Conservation (phyloP, 2,113 vertebrate genomes). For the Pseudorasbora parva region DNA sequence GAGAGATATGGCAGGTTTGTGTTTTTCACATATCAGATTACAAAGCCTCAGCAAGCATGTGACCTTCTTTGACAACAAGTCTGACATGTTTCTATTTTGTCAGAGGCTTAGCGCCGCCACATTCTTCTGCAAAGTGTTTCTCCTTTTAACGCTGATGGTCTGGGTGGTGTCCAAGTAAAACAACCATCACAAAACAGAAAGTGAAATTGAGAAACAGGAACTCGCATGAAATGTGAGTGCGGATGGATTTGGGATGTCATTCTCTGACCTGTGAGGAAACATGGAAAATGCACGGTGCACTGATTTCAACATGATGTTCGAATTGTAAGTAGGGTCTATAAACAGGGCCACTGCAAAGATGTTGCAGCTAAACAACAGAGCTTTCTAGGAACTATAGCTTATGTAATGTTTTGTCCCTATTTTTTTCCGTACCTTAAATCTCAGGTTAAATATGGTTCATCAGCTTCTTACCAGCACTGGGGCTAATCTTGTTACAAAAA, state of each 20-base stretch:
- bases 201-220: background rate
- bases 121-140: background rate
- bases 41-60: background rate
- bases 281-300: background rate
- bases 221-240: background rate
- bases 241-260: constrained; percentile 12
- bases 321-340: background rate
- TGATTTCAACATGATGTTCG: background rate
- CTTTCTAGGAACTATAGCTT: constrained; percentile 1
- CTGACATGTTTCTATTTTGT: background rate
- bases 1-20: constrained; percentile 6
- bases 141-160: background rate
- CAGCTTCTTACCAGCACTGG: background rate
- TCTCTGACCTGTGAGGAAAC: background rate
- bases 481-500: background rate
- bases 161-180: background rate
- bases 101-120: background rate
- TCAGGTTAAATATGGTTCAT: background rate
- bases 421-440: constrained; percentile 15
- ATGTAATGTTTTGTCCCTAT: background rate
- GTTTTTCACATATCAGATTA: constrained; percentile 22
- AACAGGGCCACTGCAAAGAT: background rate
- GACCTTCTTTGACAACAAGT: background rate
- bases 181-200: background rate
- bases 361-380: background rate